phyloP scores from a whole-genome alignment of 2,888 invertebrate species.

The Calameuta idolon region DNA sequence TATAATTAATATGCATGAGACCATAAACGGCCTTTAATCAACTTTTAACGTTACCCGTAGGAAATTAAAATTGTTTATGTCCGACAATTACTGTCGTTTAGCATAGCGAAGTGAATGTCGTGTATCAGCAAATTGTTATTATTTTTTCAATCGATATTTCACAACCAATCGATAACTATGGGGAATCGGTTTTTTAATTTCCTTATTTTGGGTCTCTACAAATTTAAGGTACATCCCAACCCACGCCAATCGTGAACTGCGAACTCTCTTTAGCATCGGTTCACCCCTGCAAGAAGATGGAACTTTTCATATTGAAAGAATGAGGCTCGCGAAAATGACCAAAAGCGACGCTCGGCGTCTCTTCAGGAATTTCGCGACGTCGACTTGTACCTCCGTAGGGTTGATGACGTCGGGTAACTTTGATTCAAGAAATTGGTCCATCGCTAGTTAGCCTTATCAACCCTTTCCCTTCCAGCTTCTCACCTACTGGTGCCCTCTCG shows the following conservation, averaged over 20 bases:
- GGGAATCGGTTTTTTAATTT: too few relatives aligned
- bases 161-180: too few relatives aligned
- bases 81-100: conserved; percentile 47
- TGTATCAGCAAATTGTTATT: background rate
- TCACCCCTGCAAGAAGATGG: too few relatives aligned
- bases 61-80: conserved; percentile 55
- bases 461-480: background rate
- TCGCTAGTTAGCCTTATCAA: background rate
- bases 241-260: too few relatives aligned
- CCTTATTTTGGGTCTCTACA: too few relatives aligned
- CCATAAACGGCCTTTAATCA: conserved; percentile 47
- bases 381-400: background rate
- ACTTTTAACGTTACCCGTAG: conserved; percentile 42
- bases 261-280: too few relatives aligned
- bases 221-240: too few relatives aligned
- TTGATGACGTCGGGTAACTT: background rate
- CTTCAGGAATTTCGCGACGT: background rate
- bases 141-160: too few relatives aligned
- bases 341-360: background rate
- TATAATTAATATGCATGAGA: conserved; percentile 50
- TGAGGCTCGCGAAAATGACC: background rate
- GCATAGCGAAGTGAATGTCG: conserved; percentile 14
- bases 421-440: background rate
- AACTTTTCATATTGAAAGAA: too few relatives aligned
- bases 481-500: background rate